These are phyloP conservation scores for Laspeyria flexula DNA, from an alignment of 2,888 invertebrate genomes.

Conservation along the genomic window DNA sequence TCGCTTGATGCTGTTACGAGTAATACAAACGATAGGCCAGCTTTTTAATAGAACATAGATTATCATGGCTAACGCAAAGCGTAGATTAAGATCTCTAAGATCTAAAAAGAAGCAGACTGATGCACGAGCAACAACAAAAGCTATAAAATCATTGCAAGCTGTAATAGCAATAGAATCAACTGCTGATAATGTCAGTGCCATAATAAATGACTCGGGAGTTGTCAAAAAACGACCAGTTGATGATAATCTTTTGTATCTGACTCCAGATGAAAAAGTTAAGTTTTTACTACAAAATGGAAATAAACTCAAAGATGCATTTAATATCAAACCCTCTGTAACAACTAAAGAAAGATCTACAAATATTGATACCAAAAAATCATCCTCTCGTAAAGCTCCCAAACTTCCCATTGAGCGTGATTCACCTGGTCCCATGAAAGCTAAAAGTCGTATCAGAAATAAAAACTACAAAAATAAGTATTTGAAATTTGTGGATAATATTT, in stretches of 20 bases:
- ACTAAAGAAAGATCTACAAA: slow-evolving; percentile 11
- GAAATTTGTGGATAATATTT: slow-evolving; percentile 63
- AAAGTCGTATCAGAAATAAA: slow-evolving; percentile 52
- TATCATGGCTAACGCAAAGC: slow-evolving; percentile 77
- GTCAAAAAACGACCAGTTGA: slow-evolving; percentile 51
- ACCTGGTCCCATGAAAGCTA: slow-evolving; percentile 43
- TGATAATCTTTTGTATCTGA: slow-evolving; percentile 42
- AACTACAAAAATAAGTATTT: slow-evolving; percentile 49
- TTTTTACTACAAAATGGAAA: slow-evolving; percentile 59
- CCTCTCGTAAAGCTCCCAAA: slow-evolving; percentile 4
- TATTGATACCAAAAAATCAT: slow-evolving; percentile 11
- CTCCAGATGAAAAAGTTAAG: slow-evolving; percentile 53
- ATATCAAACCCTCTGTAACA: slow-evolving; percentile 23
- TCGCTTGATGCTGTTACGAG: slow-evolving; percentile 57
- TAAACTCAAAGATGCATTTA: slow-evolving; percentile 43
- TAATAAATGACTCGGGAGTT: neutral
- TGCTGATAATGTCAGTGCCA: neutral
- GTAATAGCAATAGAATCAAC: slow-evolving; percentile 3
- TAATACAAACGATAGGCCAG: slow-evolving; percentile 50
- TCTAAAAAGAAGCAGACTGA: slow-evolving; percentile 55
- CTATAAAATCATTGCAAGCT: slow-evolving; percentile 54
- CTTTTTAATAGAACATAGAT: slow-evolving; percentile 68
- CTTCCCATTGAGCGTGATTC: slow-evolving; percentile 10
- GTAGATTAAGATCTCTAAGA: slow-evolving; percentile 67
- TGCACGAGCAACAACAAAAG: slow-evolving; percentile 63